Percentiles rank a stretch among this genome's conserved stretches.
These are phyloP conservation scores for Telenomus remus DNA, from an alignment of 1,140 invertebrate species.

Conservation along the genomic window DNA sequence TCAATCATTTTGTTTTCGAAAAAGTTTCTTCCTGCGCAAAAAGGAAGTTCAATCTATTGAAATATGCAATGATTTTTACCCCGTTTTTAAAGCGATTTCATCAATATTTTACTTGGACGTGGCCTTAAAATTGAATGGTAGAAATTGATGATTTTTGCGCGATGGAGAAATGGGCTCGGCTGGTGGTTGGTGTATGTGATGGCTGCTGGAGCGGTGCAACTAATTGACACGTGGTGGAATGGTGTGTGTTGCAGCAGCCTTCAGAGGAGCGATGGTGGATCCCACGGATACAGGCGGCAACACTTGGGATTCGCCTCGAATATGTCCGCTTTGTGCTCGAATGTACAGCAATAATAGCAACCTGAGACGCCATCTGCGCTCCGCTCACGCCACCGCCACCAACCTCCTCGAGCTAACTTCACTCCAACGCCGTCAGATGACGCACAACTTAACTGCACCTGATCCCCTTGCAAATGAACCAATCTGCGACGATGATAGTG, in stretches of 20 bases:
- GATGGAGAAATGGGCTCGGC: not conserved
- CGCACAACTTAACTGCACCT: not conserved
- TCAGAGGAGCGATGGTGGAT: constrained; percentile 29
- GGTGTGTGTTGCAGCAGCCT: constrained; percentile 65
- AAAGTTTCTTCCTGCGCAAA: too few relatives aligned
- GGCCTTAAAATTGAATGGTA: too few relatives aligned
- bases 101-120: too few relatives aligned
- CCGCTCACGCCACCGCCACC: constrained; percentile 66
- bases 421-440: constrained; percentile 60
- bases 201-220: constrained; percentile 52
- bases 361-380: constrained; percentile 71
- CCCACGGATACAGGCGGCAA: constrained; percentile 47
- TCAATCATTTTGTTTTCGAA: too few relatives aligned
- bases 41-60: too few relatives aligned
- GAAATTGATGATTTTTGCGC: not conserved
- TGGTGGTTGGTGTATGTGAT: constrained; percentile 51
- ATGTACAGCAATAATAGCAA: constrained; percentile 75
- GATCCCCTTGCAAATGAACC: not conserved
- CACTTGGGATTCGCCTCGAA: constrained; percentile 67
- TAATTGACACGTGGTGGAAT: constrained; percentile 62
- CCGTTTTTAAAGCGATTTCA: too few relatives aligned
- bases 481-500: not conserved
- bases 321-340: constrained; percentile 70
- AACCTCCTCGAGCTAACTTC: constrained; percentile 64
- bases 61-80: too few relatives aligned